phyloP scores from a whole-genome alignment of 2,888 invertebrate genomes.

The Drosophila lacicola region DNA sequence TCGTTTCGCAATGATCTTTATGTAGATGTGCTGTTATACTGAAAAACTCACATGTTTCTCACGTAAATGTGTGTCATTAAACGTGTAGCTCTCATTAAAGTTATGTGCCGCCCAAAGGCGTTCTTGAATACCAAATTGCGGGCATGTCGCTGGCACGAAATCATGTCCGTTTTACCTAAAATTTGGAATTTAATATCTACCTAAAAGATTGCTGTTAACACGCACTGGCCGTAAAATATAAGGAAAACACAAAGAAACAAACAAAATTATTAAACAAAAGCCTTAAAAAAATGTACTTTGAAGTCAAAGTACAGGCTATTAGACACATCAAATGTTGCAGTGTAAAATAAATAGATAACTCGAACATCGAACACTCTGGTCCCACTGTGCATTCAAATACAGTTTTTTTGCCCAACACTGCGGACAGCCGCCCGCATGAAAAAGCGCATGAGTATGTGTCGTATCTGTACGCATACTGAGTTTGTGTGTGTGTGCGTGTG shows the following conservation, averaged over 20 bases:
- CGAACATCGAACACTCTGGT: neutral
- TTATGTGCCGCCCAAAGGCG: slow-evolving; percentile 54
- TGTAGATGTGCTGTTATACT: slow-evolving; percentile 6
- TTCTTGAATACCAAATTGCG: slow-evolving; percentile 65
- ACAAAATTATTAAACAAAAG: neutral
- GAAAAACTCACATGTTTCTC: slow-evolving; percentile 53
- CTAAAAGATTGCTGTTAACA: neutral
- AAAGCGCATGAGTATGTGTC: slow-evolving; percentile 1
- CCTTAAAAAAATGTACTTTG: neutral
- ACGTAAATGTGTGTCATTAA: slow-evolving; percentile 72
- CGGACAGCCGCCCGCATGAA: slow-evolving; percentile 5
- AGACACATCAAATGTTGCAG: neutral
- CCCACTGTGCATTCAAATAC: slow-evolving; percentile 41
- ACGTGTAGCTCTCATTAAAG: slow-evolving; percentile 71
- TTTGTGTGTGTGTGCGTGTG: neutral
- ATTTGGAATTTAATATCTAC: slow-evolving; percentile 5
- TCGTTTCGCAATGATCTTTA: slow-evolving; percentile 17
- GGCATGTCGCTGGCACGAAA: slow-evolving; percentile 5
- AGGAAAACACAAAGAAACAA: neutral
- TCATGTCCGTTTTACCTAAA: slow-evolving; percentile 22
- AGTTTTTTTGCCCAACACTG: slow-evolving; percentile 4
- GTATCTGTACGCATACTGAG: neutral
- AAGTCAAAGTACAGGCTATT: slow-evolving; percentile 1
- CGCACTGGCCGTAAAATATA: neutral
- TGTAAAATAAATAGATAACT: neutral